phyloP scores from a whole-genome alignment of 2,797 vertebrate species.

The Harpagifer antarcticus region DNA sequence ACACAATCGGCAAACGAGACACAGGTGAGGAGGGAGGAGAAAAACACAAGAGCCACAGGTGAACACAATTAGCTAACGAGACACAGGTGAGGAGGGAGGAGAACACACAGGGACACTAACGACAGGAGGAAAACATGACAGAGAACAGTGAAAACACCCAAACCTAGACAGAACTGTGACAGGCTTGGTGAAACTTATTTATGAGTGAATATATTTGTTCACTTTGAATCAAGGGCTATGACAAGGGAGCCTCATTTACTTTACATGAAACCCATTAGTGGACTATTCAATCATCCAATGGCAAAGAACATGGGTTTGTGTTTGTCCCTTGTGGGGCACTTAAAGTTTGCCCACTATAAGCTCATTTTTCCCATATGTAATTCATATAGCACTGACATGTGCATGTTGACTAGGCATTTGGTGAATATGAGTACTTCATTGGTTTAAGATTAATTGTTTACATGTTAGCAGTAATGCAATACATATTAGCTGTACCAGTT shows the following conservation, averaged over 20 bases:
- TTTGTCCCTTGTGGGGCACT: background rate
- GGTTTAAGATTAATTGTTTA: background rate
- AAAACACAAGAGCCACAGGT: no score
- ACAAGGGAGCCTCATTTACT: background rate
- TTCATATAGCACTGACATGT: constrained; percentile 4
- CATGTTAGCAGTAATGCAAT: background rate
- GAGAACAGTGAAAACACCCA: no score
- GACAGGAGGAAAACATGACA: no score
- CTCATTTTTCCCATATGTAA: background rate
- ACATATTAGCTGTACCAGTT: no score
- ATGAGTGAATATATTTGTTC: background rate
- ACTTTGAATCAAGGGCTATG: background rate
- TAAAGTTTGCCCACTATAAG: background rate
- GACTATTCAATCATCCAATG: constrained; percentile 4
- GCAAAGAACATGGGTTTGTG: background rate
- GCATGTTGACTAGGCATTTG: background rate
- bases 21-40: no score
- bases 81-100: no score
- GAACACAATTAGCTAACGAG: no score
- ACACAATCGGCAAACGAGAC: no score
- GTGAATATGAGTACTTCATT: background rate
- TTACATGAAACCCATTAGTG: constrained; percentile 3
- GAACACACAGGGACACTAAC: no score
- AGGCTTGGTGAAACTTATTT: background rate
- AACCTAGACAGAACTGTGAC: no score